Conservation (phyloP, 2,888 invertebrate genomes). For the Rhaphigaster nebulosa region DNA sequence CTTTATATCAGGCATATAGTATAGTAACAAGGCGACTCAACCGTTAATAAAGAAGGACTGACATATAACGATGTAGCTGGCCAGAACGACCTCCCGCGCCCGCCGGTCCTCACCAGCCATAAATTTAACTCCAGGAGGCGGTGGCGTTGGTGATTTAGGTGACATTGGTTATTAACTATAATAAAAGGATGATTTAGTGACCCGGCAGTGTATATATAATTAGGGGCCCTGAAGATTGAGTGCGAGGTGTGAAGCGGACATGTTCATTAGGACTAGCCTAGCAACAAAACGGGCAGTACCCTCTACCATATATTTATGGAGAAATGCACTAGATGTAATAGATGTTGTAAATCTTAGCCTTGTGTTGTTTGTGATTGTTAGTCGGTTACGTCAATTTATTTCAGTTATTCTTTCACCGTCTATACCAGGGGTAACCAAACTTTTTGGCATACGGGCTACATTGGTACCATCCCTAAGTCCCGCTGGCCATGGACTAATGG, state of each 20-base stretch:
- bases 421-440: no score
- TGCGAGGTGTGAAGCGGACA: conserved; percentile 51
- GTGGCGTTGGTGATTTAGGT: conserved; percentile 6
- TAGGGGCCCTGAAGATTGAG: neutral
- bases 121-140: neutral
- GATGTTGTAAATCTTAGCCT: neutral
- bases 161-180: conserved; percentile 50
- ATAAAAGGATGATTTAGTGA: conserved; percentile 45
- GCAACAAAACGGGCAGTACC: neutral
- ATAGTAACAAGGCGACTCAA: neutral
- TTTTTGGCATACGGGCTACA: no score
- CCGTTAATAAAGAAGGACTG: neutral
- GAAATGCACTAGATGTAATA: neutral
- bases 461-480: no score
- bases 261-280: conserved; percentile 23
- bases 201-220: conserved; percentile 48
- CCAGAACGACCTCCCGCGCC: neutral
- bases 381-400: neutral
- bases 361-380: no score
- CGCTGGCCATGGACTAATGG: no score
- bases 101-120: neutral
- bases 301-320: neutral
- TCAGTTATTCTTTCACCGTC: neutral
- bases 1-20: neutral
- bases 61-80: neutral